phyloP scores from a whole-genome alignment of 35 echinoderm and acorn worm genomes.

The Antedon bifida region DNA sequence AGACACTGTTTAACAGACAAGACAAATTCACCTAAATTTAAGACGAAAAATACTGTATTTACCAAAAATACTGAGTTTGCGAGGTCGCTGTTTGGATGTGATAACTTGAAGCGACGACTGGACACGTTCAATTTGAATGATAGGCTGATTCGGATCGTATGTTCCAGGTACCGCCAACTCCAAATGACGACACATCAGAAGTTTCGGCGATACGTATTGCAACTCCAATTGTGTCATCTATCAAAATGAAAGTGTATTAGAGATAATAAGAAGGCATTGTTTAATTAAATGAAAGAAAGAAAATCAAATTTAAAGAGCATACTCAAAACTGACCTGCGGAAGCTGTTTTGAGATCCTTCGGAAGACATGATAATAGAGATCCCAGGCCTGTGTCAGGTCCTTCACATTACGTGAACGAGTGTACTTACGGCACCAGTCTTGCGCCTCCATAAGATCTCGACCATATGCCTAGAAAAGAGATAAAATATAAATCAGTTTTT shows the following conservation, averaged over 20 bases:
- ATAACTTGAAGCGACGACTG: constrained; percentile 96
- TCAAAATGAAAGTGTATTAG: neutral
- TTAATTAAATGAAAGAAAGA: neutral
- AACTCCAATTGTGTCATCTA: constrained; percentile 88
- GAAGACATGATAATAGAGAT: constrained; percentile 97
- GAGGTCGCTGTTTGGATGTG: constrained; percentile 95
- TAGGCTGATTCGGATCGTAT: constrained; percentile 76
- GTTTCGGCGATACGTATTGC: constrained; percentile 85
- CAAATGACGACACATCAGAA: constrained; percentile 92
- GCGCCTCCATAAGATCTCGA: constrained; percentile 88
- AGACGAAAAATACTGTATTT: neutral
- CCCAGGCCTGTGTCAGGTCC: constrained; percentile 91
- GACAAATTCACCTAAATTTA: too few relatives aligned
- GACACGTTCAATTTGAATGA: constrained; percentile 78
- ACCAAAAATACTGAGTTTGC: constrained; percentile 95
- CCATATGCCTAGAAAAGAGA: constrained; percentile 64
- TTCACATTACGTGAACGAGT: constrained; percentile 87
- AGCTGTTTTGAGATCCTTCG: constrained; percentile 90
- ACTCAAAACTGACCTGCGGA: constrained; percentile 82
- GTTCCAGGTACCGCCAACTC: constrained; percentile 92
- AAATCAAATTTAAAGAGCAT: neutral
- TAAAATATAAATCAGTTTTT: neutral
- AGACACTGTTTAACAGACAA: too few relatives aligned
- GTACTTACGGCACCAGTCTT: constrained; percentile 94
- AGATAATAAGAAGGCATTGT: neutral